phyloP scores from a whole-genome alignment of 2,113 vertebrate species.

The Sturnira hondurensis region DNA sequence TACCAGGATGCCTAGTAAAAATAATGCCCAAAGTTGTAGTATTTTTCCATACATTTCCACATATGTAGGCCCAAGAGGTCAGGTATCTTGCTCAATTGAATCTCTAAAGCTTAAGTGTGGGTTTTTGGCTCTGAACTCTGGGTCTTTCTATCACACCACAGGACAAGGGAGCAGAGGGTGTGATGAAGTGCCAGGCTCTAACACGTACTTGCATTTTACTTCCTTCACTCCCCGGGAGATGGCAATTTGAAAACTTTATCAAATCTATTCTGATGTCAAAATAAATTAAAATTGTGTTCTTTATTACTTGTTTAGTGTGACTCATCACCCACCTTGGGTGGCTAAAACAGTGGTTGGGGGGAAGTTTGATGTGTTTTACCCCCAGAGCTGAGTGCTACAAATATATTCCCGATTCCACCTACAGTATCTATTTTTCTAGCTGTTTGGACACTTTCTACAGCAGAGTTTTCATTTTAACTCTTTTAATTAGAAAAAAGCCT shows the following conservation, averaged over 20 bases:
- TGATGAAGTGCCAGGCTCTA: neutral
- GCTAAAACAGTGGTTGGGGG: neutral
- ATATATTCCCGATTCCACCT: neutral
- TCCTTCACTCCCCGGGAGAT: neutral
- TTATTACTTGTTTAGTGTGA: neutral
- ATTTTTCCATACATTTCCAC: neutral
- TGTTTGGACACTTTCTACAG: neutral
- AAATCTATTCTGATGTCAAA: neutral
- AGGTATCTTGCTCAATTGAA: neutral
- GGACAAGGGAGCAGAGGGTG: neutral
- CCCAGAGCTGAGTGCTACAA: neutral
- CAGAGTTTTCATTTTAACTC: neutral
- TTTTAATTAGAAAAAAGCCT: neutral
- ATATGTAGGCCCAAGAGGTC: neutral
- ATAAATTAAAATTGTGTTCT: conserved; percentile 35
- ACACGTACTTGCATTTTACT: neutral
- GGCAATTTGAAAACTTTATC: neutral
- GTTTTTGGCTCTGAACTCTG: neutral
- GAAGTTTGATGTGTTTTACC: conserved; percentile 34
- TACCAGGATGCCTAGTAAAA: neutral
- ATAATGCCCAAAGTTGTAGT: neutral
- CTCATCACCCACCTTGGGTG: neutral
- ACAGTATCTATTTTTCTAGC: neutral
- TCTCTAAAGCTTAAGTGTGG: neutral
- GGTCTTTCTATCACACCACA: neutral